Percentiles rank a stretch among this genome's conserved stretches.
Evolutionary conservation across 2,113 vertebrate species (phyloP).

Genomic region (Barbus barbus): DNA sequence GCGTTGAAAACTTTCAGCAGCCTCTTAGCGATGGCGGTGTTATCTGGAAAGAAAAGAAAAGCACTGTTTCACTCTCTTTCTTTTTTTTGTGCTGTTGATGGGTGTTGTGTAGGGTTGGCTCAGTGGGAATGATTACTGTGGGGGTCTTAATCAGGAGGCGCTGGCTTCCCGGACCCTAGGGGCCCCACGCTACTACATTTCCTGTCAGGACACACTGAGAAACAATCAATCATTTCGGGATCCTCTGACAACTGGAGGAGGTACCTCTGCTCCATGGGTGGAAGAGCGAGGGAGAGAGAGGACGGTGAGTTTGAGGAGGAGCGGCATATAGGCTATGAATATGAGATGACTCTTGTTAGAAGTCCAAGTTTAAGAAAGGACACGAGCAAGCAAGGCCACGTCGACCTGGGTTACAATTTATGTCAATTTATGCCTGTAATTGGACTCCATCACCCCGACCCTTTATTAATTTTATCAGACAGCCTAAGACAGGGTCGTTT

Average conservation of each 20-base stretch:
- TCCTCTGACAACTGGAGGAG: slow-evolving; percentile 73
- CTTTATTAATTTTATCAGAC: slow-evolving; percentile 61
- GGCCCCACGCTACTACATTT: slow-evolving; percentile 86
- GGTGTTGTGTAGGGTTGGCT: slow-evolving; percentile 66
- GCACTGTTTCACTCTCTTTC: slow-evolving; percentile 19
- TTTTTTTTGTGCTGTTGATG: slow-evolving; percentile 63
- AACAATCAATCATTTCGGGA: slow-evolving; percentile 94
- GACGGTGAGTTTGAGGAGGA: slow-evolving; percentile 61
- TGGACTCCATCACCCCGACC: slow-evolving; percentile 62
- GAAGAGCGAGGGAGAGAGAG: slow-evolving; percentile 66
- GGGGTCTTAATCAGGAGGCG: slow-evolving; percentile 90
- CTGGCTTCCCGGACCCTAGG: slow-evolving; percentile 84
- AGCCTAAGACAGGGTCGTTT: slow-evolving; percentile 48
- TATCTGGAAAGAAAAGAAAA: slow-evolving; percentile 44
- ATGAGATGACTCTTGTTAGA: slow-evolving; percentile 89
- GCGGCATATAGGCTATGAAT: slow-evolving; percentile 79
- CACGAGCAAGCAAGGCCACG: slow-evolving; percentile 79
- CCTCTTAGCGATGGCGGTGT: slow-evolving; percentile 34
- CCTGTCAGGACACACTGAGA: slow-evolving; percentile 86
- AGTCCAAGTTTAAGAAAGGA: slow-evolving; percentile 77
- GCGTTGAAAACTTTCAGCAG: slow-evolving; percentile 50
- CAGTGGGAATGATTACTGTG: slow-evolving; percentile 86
- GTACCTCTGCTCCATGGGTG: slow-evolving; percentile 72
- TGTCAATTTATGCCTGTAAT: slow-evolving; percentile 72
- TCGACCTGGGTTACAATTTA: slow-evolving; percentile 81